phyloP scores from a whole-genome alignment of 2,888 invertebrate genomes.

The Iphiclides podalirius region DNA sequence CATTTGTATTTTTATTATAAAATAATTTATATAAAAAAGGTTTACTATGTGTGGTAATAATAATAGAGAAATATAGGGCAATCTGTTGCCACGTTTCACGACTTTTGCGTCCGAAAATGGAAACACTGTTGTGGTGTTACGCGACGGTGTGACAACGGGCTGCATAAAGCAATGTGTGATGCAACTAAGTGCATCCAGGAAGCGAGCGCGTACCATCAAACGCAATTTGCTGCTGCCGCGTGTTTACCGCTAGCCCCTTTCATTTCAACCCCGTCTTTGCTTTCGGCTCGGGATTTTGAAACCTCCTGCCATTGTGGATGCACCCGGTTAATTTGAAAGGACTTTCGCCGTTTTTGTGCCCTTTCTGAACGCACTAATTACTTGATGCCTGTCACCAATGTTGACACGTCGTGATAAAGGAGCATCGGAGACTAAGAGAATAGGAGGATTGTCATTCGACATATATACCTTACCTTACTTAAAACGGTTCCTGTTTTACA shows the following conservation, averaged over 20 bases:
- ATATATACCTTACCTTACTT: too few species aligned
- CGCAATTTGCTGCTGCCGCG: constrained; percentile 37
- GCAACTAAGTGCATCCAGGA: constrained; percentile 42
- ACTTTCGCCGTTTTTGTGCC: constrained; percentile 20
- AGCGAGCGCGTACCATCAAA: constrained; percentile 37
- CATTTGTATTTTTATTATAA: too few species aligned
- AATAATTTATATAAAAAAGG: too few species aligned
- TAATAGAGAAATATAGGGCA: too few species aligned
- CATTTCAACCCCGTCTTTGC: constrained; percentile 34
- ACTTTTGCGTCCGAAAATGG: too few species aligned
- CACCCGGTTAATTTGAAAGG: constrained; percentile 24
- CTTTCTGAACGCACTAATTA: constrained; percentile 22
- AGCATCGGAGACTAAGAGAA: constrained; percentile 4
- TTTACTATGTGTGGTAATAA: too few species aligned
- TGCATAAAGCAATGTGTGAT: constrained; percentile 29
- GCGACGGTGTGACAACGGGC: constrained; percentile 25
- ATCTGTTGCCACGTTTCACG: too few species aligned
- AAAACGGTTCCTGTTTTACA: too few species aligned
- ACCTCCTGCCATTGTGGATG: constrained; percentile 21
- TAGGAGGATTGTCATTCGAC: too few species aligned
- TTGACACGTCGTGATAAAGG: constrained; percentile 15
- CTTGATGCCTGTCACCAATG: constrained; percentile 22
- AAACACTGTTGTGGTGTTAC: too few species aligned
- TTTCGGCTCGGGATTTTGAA: constrained; percentile 24
- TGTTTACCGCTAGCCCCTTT: constrained; percentile 30